Conservation (phyloP, 2,113 vertebrate genomes). For the Porphyrio hochstetteri region DNA sequence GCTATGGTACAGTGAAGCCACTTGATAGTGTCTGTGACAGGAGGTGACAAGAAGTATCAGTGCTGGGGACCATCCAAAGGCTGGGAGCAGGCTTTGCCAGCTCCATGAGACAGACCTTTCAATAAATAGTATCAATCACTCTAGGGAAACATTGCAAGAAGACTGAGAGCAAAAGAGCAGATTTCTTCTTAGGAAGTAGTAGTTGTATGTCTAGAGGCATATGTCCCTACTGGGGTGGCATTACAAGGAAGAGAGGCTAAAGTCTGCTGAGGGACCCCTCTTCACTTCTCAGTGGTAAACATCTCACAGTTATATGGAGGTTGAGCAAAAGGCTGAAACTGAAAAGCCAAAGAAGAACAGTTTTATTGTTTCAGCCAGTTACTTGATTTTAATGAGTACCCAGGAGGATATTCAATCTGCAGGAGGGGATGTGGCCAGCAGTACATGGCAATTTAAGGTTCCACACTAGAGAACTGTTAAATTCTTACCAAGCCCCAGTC, state of each 20-base stretch:
- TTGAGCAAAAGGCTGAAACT: background rate
- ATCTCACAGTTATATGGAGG: background rate
- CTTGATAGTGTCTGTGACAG: background rate
- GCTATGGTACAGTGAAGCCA: background rate
- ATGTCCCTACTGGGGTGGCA: background rate
- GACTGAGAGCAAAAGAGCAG: background rate
- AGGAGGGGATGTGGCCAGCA: background rate
- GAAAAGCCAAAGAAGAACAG: background rate
- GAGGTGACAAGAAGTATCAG: background rate
- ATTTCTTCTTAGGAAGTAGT: background rate
- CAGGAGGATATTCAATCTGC: background rate
- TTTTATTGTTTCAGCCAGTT: conserved; percentile 15
- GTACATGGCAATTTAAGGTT: background rate
- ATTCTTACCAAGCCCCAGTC: background rate
- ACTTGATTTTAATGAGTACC: conserved; percentile 36
- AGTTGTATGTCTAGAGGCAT: background rate
- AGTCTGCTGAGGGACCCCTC: background rate
- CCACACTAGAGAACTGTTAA: background rate
- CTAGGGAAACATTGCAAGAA: background rate
- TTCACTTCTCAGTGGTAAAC: background rate
- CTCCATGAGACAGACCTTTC: background rate
- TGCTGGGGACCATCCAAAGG: background rate
- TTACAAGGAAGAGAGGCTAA: background rate
- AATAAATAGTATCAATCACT: background rate
- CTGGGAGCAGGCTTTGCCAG: background rate